These are phyloP conservation scores for Hedya salicella DNA, from an alignment of 2,888 invertebrate genomes.

Conservation along the genomic window DNA sequence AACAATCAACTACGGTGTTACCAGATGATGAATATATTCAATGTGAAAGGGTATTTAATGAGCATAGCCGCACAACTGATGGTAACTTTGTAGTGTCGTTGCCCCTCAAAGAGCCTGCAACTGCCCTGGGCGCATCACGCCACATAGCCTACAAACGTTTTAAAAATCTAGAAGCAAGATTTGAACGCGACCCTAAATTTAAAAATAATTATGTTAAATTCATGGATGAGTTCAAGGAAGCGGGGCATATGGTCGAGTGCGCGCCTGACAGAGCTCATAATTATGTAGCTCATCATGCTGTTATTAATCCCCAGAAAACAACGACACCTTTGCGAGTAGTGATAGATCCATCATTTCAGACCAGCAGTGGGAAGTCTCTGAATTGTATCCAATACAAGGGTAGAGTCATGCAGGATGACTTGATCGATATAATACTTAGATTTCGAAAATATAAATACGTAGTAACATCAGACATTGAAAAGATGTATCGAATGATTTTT, in stretches of 20 bases:
- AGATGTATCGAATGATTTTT: constrained; percentile 36
- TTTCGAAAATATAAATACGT: constrained; percentile 35
- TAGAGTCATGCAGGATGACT: constrained; percentile 31
- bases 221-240: constrained; percentile 22
- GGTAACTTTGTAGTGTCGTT: constrained; percentile 36
- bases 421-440: constrained; percentile 34
- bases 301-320: constrained; percentile 1
- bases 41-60: constrained; percentile 30
- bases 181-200: constrained; percentile 23
- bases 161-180: constrained; percentile 20
- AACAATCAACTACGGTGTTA: neutral
- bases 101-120: constrained; percentile 17
- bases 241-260: constrained; percentile 26
- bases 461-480: constrained; percentile 34
- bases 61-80: constrained; percentile 30
- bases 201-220: constrained; percentile 27
- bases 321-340: constrained; percentile 38
- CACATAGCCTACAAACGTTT: constrained; percentile 22
- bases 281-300: constrained; percentile 31
- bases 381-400: constrained; percentile 41
- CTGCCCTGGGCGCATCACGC: constrained; percentile 13
- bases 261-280: neutral
- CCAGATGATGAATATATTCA: constrained; percentile 32
- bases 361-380: constrained; percentile 27
- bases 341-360: constrained; percentile 24